Conservation (phyloP, 1,140 invertebrate genomes). For the Trissolcus basalis region DNA sequence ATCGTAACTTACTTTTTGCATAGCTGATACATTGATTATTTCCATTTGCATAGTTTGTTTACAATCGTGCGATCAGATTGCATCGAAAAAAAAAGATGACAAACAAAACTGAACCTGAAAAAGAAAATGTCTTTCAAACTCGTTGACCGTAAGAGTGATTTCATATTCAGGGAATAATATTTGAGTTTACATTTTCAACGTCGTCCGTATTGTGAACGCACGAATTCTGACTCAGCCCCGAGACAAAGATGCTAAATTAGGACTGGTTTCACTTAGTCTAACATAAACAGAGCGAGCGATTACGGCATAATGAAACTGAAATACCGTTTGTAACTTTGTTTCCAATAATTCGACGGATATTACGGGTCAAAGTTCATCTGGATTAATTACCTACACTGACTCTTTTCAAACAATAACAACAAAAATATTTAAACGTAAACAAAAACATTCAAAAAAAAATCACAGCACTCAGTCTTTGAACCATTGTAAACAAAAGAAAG, state of each 20-base stretch:
- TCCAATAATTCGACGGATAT: background rate
- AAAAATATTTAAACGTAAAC: too few relatives aligned
- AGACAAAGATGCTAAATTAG: slow-evolving; percentile 51
- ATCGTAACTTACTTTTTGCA: too few relatives aligned
- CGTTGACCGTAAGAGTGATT: background rate
- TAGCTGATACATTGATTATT: too few relatives aligned
- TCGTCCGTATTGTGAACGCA: slow-evolving; percentile 12
- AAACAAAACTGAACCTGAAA: too few relatives aligned
- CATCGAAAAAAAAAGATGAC: too few relatives aligned
- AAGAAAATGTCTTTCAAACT: too few relatives aligned
- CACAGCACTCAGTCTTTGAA: too few relatives aligned
- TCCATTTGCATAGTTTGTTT: too few relatives aligned
- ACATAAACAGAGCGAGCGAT: slow-evolving; percentile 32
- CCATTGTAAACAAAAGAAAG: too few relatives aligned
- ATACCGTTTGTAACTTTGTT: background rate
- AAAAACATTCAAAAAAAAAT: too few relatives aligned
- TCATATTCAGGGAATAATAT: background rate
- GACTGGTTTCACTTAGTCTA: slow-evolving; percentile 43
- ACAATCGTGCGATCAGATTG: too few relatives aligned
- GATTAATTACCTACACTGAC: background rate
- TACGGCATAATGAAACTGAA: slow-evolving; percentile 25
- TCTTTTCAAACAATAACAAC: background rate
- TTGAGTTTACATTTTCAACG: slow-evolving; percentile 16
- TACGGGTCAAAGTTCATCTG: background rate
- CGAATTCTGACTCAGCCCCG: slow-evolving; percentile 36